Conservation (phyloP, 30 jellyfish, hydroid and myxozoan genomes). For the Clytia hemisphaerica region DNA sequence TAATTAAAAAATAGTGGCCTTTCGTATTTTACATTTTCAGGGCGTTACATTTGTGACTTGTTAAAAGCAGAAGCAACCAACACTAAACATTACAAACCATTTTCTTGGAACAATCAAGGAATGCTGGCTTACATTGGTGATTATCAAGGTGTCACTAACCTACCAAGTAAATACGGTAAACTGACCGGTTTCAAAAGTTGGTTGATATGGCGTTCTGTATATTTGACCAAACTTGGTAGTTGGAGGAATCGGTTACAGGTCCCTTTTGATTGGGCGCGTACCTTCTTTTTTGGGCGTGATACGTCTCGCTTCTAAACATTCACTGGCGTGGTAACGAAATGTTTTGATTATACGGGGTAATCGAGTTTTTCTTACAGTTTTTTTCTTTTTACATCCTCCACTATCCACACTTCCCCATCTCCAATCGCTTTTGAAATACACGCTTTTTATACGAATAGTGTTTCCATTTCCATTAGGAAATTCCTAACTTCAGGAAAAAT, state of each 20-base stretch:
- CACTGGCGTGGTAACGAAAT: too few species aligned
- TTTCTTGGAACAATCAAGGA: constrained; percentile 60
- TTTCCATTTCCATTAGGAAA: too few species aligned
- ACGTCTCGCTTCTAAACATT: constrained; percentile 63
- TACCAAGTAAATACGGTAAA: constrained; percentile 80
- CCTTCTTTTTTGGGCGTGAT: constrained; percentile 93
- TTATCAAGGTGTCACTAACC: constrained; percentile 80
- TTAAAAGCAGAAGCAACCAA: constrained; percentile 31
- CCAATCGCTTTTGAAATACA: too few species aligned
- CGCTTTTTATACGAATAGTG: too few species aligned
- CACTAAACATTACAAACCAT: constrained; percentile 32
- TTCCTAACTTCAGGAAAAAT: too few species aligned
- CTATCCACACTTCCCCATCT: too few species aligned
- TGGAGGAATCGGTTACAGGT: constrained; percentile 96
- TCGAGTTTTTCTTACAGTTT: too few species aligned
- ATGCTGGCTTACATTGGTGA: constrained; percentile 96
- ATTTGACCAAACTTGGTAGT: constrained; percentile 84
- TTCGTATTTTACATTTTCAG: not conserved
- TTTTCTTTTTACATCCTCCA: too few species aligned
- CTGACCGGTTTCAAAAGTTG: constrained; percentile 84
- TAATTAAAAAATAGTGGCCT: too few species aligned
- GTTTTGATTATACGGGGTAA: not conserved
- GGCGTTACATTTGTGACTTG: constrained; percentile 56
- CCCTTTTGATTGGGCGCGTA: constrained; percentile 95
- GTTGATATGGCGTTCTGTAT: constrained; percentile 95